A percentile compares a stretch with the other conserved stretches of the same genome.
phyloP scores from a whole-genome alignment of 2,113 vertebrate genomes.

The Nannobrachium achirus region DNA sequence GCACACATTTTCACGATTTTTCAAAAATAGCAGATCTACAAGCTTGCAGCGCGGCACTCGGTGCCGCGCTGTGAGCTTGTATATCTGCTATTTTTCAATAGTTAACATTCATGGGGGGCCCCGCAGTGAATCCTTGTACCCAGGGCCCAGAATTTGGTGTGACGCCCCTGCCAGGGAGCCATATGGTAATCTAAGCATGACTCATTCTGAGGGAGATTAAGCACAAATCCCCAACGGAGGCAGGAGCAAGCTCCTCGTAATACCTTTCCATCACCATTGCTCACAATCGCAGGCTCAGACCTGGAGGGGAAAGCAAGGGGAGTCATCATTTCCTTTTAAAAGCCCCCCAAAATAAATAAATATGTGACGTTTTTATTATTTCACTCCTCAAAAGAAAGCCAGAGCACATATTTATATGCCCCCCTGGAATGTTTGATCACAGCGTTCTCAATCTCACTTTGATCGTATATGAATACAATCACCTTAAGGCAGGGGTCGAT shows the following conservation, averaged over 20 bases:
- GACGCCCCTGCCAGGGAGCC: constrained; percentile 58
- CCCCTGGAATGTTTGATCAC: neutral
- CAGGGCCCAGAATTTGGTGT: too few species aligned
- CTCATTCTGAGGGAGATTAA: constrained; percentile 73
- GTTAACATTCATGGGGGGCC: too few species aligned
- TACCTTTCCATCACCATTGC: constrained; percentile 66
- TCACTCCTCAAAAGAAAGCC: neutral
- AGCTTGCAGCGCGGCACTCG: too few species aligned
- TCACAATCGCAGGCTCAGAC: constrained; percentile 58
- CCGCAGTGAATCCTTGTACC: too few species aligned
- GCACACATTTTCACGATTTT: too few species aligned
- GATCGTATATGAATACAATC: constrained; percentile 1
- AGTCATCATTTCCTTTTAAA: constrained; percentile 38
- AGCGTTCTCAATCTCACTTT: neutral
- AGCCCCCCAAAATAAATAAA: constrained; percentile 37
- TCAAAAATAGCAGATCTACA: too few species aligned
- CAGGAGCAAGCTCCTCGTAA: constrained; percentile 68
- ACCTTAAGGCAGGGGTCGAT: too few species aligned
- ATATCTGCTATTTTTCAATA: too few species aligned
- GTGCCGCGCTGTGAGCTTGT: too few species aligned
- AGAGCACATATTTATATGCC: neutral
- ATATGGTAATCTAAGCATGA: constrained; percentile 70
- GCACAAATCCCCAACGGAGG: constrained; percentile 71
- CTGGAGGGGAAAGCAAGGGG: constrained; percentile 49
- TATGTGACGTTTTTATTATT: constrained; percentile 18